These are phyloP conservation scores for Sarcophilus harrisii DNA, from an alignment of 2,797 vertebrate genomes.

Conservation along the genomic window DNA sequence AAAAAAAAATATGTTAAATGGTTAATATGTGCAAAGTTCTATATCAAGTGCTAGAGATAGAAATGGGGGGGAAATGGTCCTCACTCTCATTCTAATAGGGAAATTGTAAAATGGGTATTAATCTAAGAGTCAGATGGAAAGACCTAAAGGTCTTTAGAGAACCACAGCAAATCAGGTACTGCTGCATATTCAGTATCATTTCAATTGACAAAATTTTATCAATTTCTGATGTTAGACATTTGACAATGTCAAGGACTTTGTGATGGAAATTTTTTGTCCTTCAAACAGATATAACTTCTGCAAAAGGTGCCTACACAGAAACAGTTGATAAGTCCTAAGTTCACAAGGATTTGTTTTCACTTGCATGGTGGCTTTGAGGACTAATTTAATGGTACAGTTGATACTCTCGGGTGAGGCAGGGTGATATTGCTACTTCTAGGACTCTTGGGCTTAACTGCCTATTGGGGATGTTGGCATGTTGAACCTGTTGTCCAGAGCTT, in stretches of 20 bases:
- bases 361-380: background rate
- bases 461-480: background rate
- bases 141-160: background rate
- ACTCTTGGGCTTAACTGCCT: background rate
- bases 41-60: background rate
- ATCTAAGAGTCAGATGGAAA: background rate
- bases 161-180: background rate
- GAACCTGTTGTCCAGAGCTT: background rate
- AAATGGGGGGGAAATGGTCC: background rate
- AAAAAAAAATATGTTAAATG: background rate
- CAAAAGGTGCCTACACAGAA: background rate
- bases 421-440: background rate
- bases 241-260: background rate
- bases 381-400: background rate
- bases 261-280: background rate
- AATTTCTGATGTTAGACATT: background rate
- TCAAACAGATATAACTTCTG: background rate
- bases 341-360: background rate
- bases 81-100: background rate
- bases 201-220: background rate
- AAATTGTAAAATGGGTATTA: background rate
- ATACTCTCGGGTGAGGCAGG: background rate
- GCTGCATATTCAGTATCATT: background rate
- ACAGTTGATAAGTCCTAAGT: background rate
- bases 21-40: background rate